A percentile compares a stretch with the other conserved stretches of the same genome.
These are phyloP conservation scores for Sepiola atlantica DNA, from an alignment of 2,888 invertebrate species.

Conservation along the genomic window DNA sequence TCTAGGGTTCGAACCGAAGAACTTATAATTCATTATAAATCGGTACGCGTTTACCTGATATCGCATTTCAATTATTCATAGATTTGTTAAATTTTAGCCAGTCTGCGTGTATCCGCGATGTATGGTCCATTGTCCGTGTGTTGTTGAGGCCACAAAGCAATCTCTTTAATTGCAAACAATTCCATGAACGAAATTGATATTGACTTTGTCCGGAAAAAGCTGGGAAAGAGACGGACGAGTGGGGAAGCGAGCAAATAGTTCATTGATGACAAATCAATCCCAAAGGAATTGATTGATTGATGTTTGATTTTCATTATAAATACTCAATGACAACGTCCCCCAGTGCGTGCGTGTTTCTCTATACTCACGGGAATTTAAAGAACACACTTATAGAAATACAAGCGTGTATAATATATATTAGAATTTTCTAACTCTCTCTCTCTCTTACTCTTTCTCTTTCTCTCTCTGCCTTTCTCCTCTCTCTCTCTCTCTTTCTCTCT, in stretches of 20 bases:
- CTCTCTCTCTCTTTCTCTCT: neutral
- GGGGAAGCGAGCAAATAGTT: neutral
- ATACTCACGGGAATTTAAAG: no score
- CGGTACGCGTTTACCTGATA: neutral
- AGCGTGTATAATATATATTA: no score
- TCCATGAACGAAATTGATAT: neutral
- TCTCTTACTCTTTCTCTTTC: no score
- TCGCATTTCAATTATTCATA: neutral
- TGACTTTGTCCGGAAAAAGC: neutral
- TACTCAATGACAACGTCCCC: neutral
- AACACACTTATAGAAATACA: no score
- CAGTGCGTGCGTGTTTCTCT: no score
- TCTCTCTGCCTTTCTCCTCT: no score
- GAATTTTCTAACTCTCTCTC: no score
- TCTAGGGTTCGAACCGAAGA: neutral
- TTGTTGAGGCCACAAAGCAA: slow-evolving; percentile 5
- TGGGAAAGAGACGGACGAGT: neutral
- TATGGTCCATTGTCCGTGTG: neutral
- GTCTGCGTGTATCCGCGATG: neutral
- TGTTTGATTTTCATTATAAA: slow-evolving; percentile 16
- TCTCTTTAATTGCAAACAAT: neutral
- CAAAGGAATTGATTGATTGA: neutral
- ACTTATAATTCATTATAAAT: neutral
- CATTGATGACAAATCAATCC: slow-evolving; percentile 18
- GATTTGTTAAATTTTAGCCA: neutral